Evolutionary conservation across 2,888 invertebrate species (phyloP).

Genomic region (Galeruca laticollis): DNA sequence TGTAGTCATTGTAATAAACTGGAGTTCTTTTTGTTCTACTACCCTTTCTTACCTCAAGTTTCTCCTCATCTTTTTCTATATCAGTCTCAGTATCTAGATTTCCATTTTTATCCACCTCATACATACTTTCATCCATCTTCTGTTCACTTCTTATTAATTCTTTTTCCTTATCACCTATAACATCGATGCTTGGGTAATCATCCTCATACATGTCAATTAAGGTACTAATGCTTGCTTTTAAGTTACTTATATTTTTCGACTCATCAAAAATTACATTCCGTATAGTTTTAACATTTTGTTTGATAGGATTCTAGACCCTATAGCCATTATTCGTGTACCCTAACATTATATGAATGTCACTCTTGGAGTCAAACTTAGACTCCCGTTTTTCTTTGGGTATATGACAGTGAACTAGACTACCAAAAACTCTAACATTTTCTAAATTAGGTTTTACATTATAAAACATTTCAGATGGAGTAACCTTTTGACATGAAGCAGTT

Average conservation of each 20-base stretch:
- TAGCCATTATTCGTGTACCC: slow-evolving; percentile 42
- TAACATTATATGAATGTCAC: slow-evolving; percentile 32
- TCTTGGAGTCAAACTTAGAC: slow-evolving; percentile 31
- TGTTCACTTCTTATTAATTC: too few species aligned
- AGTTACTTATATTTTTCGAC: slow-evolving; percentile 27
- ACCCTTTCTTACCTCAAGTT: slow-evolving; percentile 19
- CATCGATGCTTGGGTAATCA: too few species aligned
- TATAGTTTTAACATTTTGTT: slow-evolving; percentile 47
- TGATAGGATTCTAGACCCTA: slow-evolving; percentile 56
- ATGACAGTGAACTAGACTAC: slow-evolving; percentile 33
- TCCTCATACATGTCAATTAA: slow-evolving; percentile 20
- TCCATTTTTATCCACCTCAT: too few species aligned
- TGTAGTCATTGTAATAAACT: slow-evolving; percentile 19
- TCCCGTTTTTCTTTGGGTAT: slow-evolving; percentile 38
- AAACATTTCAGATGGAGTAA: slow-evolving; percentile 23
- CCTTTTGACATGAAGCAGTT: slow-evolving; percentile 8
- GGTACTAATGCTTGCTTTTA: slow-evolving; percentile 20
- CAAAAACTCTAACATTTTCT: slow-evolving; percentile 28
- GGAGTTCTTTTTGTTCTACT: too few species aligned
- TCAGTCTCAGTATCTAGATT: slow-evolving; percentile 17
- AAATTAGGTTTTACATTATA: too few species aligned
- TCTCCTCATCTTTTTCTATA: slow-evolving; percentile 22
- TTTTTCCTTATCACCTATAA: too few species aligned
- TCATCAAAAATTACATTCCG: slow-evolving; percentile 45
- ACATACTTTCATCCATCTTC: not conserved